Percentiles rank a stretch among this genome's conserved stretches.
phyloP scores from a whole-genome alignment of 2,888 invertebrate genomes.

The Apotomis capreana region DNA sequence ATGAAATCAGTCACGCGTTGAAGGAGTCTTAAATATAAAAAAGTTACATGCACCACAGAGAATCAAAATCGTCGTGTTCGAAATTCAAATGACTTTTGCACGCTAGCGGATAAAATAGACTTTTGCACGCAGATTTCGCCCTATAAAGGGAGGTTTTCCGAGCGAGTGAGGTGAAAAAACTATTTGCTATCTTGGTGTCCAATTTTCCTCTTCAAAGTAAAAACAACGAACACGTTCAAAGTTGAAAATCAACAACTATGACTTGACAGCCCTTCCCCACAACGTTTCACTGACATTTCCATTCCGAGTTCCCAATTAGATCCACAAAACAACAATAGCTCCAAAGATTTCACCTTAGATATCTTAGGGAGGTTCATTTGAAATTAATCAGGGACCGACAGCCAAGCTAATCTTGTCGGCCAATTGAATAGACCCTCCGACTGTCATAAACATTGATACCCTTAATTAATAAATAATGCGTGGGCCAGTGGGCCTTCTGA shows the following conservation, averaged over 20 bases:
- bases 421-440: slow-evolving; percentile 32
- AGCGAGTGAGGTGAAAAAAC: no score
- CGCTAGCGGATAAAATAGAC: no score
- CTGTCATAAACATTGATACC: slow-evolving; percentile 41
- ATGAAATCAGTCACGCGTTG: no score
- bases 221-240: no score
- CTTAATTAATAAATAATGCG: slow-evolving; percentile 38
- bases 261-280: not conserved
- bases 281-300: slow-evolving; percentile 11
- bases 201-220: no score
- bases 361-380: slow-evolving; percentile 40
- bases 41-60: no score
- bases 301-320: slow-evolving; percentile 16
- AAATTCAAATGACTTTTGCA: no score
- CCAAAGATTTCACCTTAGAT: slow-evolving; percentile 34
- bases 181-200: no score
- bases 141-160: no score
- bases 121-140: no score
- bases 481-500: not conserved
- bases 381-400: slow-evolving; percentile 38
- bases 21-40: no score
- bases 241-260: not conserved
- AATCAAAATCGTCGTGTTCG: no score
- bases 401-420: slow-evolving; percentile 29
- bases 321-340: slow-evolving; percentile 29